Base-by-base conservation (phyloP, 2,888 invertebrate species). In the Ornithoptera alexandrae region DNA sequence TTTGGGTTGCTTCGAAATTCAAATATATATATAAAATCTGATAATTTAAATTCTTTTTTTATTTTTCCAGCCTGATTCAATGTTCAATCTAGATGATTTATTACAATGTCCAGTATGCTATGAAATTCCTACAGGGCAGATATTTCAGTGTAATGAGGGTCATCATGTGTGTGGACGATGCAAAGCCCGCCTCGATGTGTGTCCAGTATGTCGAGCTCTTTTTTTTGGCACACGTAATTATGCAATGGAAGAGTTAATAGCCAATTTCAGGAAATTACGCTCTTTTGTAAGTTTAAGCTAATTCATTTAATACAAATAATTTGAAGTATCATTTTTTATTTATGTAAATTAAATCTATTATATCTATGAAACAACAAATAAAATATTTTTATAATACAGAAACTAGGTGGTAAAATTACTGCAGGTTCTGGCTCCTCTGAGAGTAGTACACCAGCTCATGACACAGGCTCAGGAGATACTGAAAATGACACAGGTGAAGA, bases 31-130 rank as follows among this genome's bases (percentile, higher is more conserved):
- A 46, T 46, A 46, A 46, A 46, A 46, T 46, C 12, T 2, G 12
- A 6, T 42, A 42, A 8, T 12, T 42, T 12, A 15, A 12, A 46
- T 4, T 4, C 7, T 8, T 20, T 56, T 67, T n/a, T 22, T 36
- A 24, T 60, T 57, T 72, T 84, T 84, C 56, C 80, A 92, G 92
- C 71, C 84, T 36, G 92, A 92, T 69, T 77, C 86, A 70, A 78
- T 90, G 73, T 85, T 92, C 68, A 90, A 92, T 73, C 83, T 94
- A 66, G 94, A 94, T 76, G 93, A 94, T 69, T 76, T 94, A 65
- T 79, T 94, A 6, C 93, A 93, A 80, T 94, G 94, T 78, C 94
- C 93, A 30, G 91, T 94, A n/a, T 94, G 94, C 79, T 93, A 93
- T 76, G 93, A 93, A 74, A 88, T 91, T 68, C 90, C 93, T 17